These are phyloP conservation scores for Nephotettix cincticeps DNA, from an alignment of 1,140 invertebrate genomes.

Conservation along the genomic window DNA sequence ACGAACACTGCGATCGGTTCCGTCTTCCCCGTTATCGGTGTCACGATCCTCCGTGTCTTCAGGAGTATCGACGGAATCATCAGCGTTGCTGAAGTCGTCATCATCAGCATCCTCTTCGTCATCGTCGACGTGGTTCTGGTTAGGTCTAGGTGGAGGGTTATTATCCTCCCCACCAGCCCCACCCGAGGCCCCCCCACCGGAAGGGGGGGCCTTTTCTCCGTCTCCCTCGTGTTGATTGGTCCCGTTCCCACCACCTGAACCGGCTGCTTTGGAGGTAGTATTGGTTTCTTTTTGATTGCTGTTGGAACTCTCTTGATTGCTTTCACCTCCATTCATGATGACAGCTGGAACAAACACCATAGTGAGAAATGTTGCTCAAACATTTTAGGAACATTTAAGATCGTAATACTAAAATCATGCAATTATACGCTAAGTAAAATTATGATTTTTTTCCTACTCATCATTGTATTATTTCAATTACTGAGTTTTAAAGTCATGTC, in stretches of 20 bases:
- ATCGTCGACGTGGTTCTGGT: neutral
- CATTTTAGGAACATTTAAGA: no score
- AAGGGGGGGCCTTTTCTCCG: neutral
- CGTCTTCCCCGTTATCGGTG: slow-evolving; percentile 32
- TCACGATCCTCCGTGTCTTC: neutral
- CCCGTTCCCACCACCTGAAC: neutral
- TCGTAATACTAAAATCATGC: no score
- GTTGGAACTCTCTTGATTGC: neutral
- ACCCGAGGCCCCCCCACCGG: neutral
- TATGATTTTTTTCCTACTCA: no score
- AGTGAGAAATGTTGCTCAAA: no score
- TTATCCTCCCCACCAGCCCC: neutral
- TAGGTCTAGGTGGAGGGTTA: neutral
- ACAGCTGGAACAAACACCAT: neutral
- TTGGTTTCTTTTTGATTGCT: neutral
- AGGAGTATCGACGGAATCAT: neutral
- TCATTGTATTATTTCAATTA: no score
- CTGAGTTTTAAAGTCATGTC: no score
- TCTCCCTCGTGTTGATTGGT: neutral
- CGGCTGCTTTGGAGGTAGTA: neutral
- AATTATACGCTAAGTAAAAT: no score
- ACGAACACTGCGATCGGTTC: no score
- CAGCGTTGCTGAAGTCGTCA: neutral
- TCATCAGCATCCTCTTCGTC: neutral
- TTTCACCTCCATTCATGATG: neutral